Conservation (phyloP, 1,140 invertebrate species). For the Anastrepha ludens region DNA sequence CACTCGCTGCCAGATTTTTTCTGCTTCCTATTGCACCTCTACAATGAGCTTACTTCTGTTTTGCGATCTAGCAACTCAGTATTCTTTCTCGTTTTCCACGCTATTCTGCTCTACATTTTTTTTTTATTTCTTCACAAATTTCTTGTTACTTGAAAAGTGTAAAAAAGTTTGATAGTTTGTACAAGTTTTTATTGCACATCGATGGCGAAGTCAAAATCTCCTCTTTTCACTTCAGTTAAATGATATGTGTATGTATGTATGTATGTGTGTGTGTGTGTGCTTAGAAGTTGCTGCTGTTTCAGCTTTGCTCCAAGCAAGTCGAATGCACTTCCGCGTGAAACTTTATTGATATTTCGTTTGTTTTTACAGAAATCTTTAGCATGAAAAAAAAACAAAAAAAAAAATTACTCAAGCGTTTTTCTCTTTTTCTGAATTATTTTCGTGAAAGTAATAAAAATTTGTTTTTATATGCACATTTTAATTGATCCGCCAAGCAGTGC, state of each 20-base stretch:
- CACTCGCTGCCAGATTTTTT: conserved; percentile 3
- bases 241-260: background rate
- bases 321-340: background rate
- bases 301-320: background rate
- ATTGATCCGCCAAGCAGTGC: background rate
- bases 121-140: background rate
- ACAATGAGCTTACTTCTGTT: background rate
- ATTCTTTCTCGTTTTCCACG: no score
- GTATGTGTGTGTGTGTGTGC: background rate
- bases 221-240: background rate
- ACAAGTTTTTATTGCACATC: conserved; percentile 46
- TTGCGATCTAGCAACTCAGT: no score
- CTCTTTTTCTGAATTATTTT: background rate
- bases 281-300: background rate
- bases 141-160: conserved; percentile 20
- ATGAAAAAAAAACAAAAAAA: no score
- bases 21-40: background rate
- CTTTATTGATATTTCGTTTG: conserved; percentile 6
- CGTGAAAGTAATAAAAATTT: conserved; percentile 18
- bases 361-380: background rate
- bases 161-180: conserved; percentile 40
- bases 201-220: conserved; percentile 7
- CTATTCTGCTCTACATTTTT: no score
- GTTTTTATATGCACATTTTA: conserved; percentile 19
- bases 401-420: no score